Conservation (phyloP, 1,140 invertebrate genomes). For the Condylostylus longicornis region DNA sequence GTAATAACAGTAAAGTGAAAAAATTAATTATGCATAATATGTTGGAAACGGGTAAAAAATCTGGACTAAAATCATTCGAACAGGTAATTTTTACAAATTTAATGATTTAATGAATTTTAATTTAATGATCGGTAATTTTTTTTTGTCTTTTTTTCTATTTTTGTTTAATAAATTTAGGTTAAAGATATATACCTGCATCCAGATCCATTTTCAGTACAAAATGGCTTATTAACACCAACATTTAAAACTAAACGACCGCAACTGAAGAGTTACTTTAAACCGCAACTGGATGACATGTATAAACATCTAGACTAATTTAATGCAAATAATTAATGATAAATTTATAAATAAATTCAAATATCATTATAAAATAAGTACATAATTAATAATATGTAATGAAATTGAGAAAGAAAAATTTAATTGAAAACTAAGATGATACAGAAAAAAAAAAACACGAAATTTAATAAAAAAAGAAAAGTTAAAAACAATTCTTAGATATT, state of each 20-base stretch:
- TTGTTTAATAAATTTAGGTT: conserved; percentile 47
- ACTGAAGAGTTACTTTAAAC: conserved; percentile 77
- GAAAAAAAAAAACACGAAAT: no score
- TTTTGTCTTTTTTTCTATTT: conserved; percentile 4
- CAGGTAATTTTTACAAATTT: conserved; percentile 49
- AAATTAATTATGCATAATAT: conserved; percentile 82
- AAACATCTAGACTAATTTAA: conserved; percentile 33
- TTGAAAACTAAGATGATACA: no score
- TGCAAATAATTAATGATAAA: no score
- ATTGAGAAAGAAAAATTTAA: no score
- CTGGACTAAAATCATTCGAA: conserved; percentile 89
- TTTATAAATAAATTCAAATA: no score
- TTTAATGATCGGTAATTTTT: neutral
- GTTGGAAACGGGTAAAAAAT: conserved; percentile 69
- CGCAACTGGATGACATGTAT: conserved; percentile 84
- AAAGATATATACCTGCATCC: conserved; percentile 90
- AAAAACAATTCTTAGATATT: no score
- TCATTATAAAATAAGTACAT: no score
- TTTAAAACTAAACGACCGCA: conserved; percentile 88
- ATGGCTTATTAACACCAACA: conserved; percentile 90
- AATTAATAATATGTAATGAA: no score
- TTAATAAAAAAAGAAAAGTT: no score
- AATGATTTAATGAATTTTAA: no score
- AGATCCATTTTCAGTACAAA: conserved; percentile 90
- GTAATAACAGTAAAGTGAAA: conserved; percentile 76